Conservation (phyloP, 1,140 invertebrate genomes). For the Brachionus rotundiformis region DNA sequence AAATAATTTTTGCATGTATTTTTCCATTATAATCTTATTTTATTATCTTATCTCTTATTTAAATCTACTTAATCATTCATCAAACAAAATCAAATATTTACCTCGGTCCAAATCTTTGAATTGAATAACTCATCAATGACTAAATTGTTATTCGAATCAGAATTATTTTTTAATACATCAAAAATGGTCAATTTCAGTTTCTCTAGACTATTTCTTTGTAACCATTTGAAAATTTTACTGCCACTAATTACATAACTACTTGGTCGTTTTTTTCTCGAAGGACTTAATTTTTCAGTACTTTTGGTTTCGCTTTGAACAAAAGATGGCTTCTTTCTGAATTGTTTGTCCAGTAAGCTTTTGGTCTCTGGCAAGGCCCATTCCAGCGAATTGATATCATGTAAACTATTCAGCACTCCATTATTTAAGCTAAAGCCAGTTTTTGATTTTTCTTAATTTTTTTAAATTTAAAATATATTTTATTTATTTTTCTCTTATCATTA, state of each 20-base stretch:
- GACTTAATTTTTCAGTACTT: background rate
- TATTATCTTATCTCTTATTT: too few species aligned
- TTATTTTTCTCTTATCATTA: background rate
- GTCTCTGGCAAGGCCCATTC: constrained; percentile 64
- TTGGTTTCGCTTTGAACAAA: background rate
- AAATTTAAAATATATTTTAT: constrained; percentile 56
- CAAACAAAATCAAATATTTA: background rate
- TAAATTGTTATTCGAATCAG: background rate
- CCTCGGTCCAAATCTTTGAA: constrained; percentile 2
- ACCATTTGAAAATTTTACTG: constrained; percentile 7
- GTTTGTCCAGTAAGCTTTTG: constrained; percentile 19
- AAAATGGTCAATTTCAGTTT: constrained; percentile 28
- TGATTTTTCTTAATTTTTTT: constrained; percentile 57
- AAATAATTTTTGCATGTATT: too few species aligned
- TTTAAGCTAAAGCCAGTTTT: constrained; percentile 58
- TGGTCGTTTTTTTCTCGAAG: background rate
- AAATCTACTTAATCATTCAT: too few species aligned
- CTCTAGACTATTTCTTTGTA: background rate
- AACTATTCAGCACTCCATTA: constrained; percentile 56
- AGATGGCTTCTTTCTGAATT: background rate
- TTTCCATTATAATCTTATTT: too few species aligned
- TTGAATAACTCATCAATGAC: background rate
- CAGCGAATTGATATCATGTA: constrained; percentile 52
- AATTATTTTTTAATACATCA: background rate
- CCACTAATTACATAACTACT: background rate